Percentiles rank a stretch among this genome's conserved stretches.
Evolutionary conservation across 2,113 vertebrate genomes (phyloP).

Genomic region (Anarhynchus alexandrinus): DNA sequence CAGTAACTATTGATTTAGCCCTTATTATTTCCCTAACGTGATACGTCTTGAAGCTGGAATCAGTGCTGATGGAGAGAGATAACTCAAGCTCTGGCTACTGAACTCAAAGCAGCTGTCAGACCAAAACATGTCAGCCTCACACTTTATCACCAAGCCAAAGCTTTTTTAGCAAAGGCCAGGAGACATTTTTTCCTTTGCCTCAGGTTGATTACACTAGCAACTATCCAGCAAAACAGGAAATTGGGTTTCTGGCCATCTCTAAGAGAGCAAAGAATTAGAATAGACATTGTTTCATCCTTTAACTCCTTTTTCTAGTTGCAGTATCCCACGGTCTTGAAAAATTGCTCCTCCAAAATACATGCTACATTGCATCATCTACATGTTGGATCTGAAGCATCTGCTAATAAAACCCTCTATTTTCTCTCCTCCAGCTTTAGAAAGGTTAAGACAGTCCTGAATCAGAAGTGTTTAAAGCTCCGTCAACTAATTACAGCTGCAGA

Average conservation of each 20-base stretch:
- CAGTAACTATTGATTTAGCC: neutral
- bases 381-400: neutral
- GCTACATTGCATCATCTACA: neutral
- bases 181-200: neutral
- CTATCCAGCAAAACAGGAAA: constrained; percentile 1
- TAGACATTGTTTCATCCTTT: neutral
- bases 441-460: neutral
- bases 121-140: neutral
- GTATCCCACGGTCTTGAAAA: neutral
- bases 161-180: neutral
- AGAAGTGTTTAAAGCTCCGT: neutral
- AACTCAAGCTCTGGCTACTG: neutral
- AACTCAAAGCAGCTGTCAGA: neutral
- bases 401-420: neutral
- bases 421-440: neutral
- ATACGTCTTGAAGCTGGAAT: neutral
- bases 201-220: neutral
- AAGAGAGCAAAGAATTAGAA: neutral
- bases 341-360: neutral
- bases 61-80: neutral
- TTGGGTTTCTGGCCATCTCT: neutral
- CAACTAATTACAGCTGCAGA: neutral
- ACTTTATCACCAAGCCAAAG: neutral
- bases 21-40: neutral
- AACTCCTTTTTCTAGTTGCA: neutral